Percentiles rank a stretch among this genome's conserved stretches.
phyloP scores from a whole-genome alignment of 2,888 invertebrate species.

The Teleiodes luculella region DNA sequence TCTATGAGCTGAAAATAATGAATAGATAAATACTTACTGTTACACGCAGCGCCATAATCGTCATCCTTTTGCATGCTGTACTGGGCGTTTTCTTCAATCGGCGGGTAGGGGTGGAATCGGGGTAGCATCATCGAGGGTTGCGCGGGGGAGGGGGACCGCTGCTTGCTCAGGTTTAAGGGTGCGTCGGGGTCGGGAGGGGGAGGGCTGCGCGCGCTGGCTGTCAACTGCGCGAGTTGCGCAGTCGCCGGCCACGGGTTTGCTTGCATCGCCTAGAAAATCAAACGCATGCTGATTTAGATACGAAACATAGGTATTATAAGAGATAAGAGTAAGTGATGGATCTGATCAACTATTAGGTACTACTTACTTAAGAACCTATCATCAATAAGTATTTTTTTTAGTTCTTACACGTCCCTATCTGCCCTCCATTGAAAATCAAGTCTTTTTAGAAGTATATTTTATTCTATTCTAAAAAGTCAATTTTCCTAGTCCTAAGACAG shows the following conservation, averaged over 20 bases:
- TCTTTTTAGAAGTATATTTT: no score
- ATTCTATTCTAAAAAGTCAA: no score
- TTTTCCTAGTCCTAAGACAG: no score
- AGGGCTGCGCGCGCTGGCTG: conserved; percentile 76
- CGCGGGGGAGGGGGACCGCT: conserved; percentile 82
- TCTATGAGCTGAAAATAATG: not conserved
- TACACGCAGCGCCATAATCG: conserved; percentile 61
- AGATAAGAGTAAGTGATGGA: no score
- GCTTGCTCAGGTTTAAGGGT: conserved; percentile 93
- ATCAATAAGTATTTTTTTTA: no score
- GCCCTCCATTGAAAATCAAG: no score
- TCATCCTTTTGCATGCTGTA: conserved; percentile 69
- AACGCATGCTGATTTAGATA: not conserved
- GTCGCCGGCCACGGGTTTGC: conserved; percentile 83
- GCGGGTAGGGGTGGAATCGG: conserved; percentile 72
- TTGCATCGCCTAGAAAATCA: conserved; percentile 61
- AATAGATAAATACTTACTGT: conserved; percentile 48
- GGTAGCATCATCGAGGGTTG: conserved; percentile 76
- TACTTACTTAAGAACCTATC: no score
- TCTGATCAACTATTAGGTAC: no score
- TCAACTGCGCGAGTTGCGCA: conserved; percentile 85
- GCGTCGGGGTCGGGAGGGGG: conserved; percentile 86
- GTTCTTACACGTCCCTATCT: no score
- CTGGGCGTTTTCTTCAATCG: conserved; percentile 61
- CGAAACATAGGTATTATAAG: no score